Evolutionary conservation across 92 coral and sea anemone species (phyloP).

Genomic region (Actinernus sp.): DNA sequence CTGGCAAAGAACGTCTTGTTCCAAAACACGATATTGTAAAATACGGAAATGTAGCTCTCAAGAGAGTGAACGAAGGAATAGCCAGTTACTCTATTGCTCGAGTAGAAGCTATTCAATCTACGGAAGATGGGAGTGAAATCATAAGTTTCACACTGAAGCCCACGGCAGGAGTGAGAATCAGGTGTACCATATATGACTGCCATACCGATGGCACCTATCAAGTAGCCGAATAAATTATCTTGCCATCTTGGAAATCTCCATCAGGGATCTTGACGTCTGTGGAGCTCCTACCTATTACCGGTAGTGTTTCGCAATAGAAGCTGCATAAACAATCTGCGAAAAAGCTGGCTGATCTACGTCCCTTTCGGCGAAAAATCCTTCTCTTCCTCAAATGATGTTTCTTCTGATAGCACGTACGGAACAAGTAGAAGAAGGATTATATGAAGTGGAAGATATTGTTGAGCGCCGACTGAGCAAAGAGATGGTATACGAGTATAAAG

Average conservation of each 20-base stretch:
- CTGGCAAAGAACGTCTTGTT: conserved; percentile 55
- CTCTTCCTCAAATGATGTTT: neutral
- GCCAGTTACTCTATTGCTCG: conserved; percentile 30
- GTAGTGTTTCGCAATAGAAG: neutral
- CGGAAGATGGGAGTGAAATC: conserved; percentile 30
- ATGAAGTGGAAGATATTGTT: conserved; percentile 10
- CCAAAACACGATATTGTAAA: conserved; percentile 60
- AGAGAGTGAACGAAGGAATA: conserved; percentile 6
- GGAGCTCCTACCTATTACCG: conserved; percentile 8
- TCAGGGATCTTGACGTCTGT: conserved; percentile 2
- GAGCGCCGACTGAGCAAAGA: conserved; percentile 6
- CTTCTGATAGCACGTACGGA: neutral
- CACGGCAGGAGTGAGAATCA: neutral
- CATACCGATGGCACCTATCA: neutral
- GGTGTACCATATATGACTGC: neutral
- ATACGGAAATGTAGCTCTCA: conserved; percentile 43
- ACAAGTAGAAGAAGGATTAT: conserved; percentile 2
- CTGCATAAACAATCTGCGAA: neutral
- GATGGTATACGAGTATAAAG: conserved; percentile 44
- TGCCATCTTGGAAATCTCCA: neutral
- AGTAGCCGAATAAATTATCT: neutral
- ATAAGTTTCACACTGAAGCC: conserved; percentile 11
- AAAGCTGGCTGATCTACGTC: neutral
- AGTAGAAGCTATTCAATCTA: conserved; percentile 33
- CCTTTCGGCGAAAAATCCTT: neutral